Conservation (phyloP, 1,140 invertebrate genomes). For the Teleopsis dalmanni region DNA sequence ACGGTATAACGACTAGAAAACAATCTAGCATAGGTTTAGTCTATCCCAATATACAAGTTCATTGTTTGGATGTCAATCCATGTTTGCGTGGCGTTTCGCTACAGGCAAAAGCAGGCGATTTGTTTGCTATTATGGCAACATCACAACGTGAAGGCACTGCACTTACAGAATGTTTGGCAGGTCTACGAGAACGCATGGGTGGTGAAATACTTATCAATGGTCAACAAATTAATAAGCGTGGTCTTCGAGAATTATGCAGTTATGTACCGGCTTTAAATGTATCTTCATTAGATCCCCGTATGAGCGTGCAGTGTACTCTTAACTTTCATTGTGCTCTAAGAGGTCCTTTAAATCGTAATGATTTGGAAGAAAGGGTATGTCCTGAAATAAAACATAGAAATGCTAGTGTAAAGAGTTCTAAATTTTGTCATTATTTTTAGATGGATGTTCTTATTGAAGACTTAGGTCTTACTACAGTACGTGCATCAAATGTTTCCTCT, state of each 20-base stretch:
- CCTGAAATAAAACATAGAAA: background rate
- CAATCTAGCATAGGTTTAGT: slow-evolving; percentile 43
- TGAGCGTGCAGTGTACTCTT: slow-evolving; percentile 76
- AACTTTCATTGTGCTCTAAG: slow-evolving; percentile 70
- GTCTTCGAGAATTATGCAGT: slow-evolving; percentile 54
- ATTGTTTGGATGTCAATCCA: slow-evolving; percentile 50
- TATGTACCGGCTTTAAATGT: slow-evolving; percentile 40
- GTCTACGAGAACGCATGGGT: slow-evolving; percentile 57
- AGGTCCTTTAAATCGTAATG: slow-evolving; percentile 53
- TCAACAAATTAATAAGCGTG: slow-evolving; percentile 60
- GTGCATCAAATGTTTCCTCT: slow-evolving; percentile 65
- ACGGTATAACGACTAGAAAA: slow-evolving; percentile 29
- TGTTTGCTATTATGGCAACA: slow-evolving; percentile 83
- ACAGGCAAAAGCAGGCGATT: slow-evolving; percentile 81
- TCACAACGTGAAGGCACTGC: slow-evolving; percentile 69
- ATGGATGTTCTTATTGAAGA: slow-evolving; percentile 83
- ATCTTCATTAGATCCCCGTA: slow-evolving; percentile 52
- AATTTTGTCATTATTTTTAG: slow-evolving; percentile 41
- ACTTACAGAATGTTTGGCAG: slow-evolving; percentile 73
- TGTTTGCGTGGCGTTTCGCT: slow-evolving; percentile 64
- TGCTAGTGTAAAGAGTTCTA: slow-evolving; percentile 1
- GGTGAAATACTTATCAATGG: slow-evolving; percentile 85
- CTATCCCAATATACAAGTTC: slow-evolving; percentile 60
- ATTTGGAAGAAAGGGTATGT: slow-evolving; percentile 55
- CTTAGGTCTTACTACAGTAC: slow-evolving; percentile 77